These are phyloP conservation scores for Ceratina australensis DNA, from an alignment of 1,140 invertebrate genomes.

Conservation along the genomic window DNA sequence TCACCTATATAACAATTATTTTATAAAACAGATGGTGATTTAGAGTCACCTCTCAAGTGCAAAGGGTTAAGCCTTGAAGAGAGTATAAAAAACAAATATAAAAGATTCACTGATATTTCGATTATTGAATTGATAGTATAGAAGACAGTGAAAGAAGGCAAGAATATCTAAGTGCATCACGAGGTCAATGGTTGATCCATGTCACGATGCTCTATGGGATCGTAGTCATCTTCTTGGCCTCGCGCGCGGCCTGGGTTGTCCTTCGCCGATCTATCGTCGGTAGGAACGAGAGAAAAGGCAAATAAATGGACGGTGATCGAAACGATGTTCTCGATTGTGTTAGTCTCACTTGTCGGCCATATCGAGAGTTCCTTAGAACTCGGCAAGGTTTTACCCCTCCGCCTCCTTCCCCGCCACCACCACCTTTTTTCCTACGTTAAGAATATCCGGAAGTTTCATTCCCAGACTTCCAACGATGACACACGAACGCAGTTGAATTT, in stretches of 20 bases:
- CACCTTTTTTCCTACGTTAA: neutral
- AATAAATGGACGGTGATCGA: slow-evolving; percentile 4
- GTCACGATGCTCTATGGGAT: slow-evolving; percentile 59
- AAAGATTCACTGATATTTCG: no score
- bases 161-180: slow-evolving; percentile 33
- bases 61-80: no score
- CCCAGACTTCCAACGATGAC: slow-evolving; percentile 37
- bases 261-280: slow-evolving; percentile 14
- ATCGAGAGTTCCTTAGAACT: slow-evolving; percentile 41
- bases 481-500: slow-evolving; percentile 26
- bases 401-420: neutral
- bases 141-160: no score
- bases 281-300: slow-evolving; percentile 11
- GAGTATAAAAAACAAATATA: no score
- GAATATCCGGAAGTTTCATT: slow-evolving; percentile 46
- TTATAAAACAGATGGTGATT: no score
- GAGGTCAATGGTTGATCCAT: slow-evolving; percentile 47
- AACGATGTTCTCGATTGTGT: neutral
- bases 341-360: slow-evolving; percentile 39
- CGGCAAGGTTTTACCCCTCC: slow-evolving; percentile 33
- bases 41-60: no score
- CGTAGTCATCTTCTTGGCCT: slow-evolving; percentile 54
- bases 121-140: no score
- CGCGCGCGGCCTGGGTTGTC: neutral
- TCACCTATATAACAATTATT: no score